Conservation (phyloP, 2,888 invertebrate species). For the Andrena trimmerana region DNA sequence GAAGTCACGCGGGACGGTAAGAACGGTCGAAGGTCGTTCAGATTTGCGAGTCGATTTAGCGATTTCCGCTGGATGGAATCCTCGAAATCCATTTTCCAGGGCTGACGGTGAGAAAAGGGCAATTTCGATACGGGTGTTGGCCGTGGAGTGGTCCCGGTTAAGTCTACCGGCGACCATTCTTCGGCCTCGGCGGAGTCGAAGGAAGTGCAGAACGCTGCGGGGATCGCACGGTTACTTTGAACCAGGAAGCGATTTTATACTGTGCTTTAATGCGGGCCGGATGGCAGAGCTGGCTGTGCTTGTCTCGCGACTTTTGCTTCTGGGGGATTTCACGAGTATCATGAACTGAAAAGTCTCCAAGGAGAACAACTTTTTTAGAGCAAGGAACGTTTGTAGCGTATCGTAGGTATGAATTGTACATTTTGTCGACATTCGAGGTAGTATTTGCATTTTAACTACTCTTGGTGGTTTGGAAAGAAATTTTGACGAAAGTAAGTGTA, state of each 20-base stretch:
- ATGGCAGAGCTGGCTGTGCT: slow-evolving; percentile 4
- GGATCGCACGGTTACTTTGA: slow-evolving; percentile 51
- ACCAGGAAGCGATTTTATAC: slow-evolving; percentile 24
- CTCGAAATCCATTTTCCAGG: slow-evolving; percentile 31
- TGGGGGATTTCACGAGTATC: background rate
- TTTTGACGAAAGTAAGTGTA: no score
- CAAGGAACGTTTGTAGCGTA: background rate
- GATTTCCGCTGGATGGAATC: slow-evolving; percentile 20
- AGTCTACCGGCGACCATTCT: slow-evolving; percentile 18
- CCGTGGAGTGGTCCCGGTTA: slow-evolving; percentile 18
- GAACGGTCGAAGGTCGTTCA: slow-evolving; percentile 53
- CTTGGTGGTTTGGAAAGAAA: no score
- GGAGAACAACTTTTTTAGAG: background rate
- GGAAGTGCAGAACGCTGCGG: background rate
- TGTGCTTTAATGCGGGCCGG: background rate
- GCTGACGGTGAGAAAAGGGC: slow-evolving; percentile 19
- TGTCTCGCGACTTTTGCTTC: slow-evolving; percentile 28
- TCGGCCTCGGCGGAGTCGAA: slow-evolving; percentile 22
- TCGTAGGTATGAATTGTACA: no score
- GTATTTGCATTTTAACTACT: no score
- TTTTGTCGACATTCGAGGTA: no score
- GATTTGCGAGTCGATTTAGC: slow-evolving; percentile 34
- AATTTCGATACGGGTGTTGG: slow-evolving; percentile 17
- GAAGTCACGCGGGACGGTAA: slow-evolving; percentile 37
- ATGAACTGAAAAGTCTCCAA: background rate